Evolutionary conservation across 2,888 invertebrate genomes (phyloP), one percentile per base, ranked within the genome.

Genomic region (Apamea crenata): DNA sequence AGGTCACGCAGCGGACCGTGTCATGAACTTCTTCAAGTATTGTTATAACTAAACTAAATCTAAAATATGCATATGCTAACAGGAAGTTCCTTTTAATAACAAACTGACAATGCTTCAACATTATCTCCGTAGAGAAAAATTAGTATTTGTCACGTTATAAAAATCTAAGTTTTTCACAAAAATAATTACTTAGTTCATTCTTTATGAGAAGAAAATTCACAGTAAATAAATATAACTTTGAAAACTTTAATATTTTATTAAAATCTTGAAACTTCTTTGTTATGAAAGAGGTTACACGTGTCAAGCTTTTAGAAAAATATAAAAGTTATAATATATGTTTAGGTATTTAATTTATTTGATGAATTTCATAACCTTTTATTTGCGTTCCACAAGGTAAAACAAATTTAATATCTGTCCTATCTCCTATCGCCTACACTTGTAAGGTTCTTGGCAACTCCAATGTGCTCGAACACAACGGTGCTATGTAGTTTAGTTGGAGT

Each of bases 1-100:
- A 88, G 85, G 87, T 86, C 87, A 84, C 77, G 73, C 81, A 73
- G 67, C 70, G 70, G 70, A 82, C 74, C 81, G 80, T 82, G 78
- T 70, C 77, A 70, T 73, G 75, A 82, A 44, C 70, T 77, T 72
- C 74, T 81, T 65, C 61, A 72, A 25, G 50, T 81, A 84, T 80
- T 76, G 74, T 81, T 81, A 82, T 68, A 77, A 40, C 71, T 77
- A 68, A 76, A 77, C 59, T 68, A 76, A 76, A 76, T 76, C 59
- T 66, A 40, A 61, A 61, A 36, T 36, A n/a, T 12, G 70, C 18
- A 36, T 36, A 18, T 70, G 18, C n/a, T 70, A 5, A 56, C 32
- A 71, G 18, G 61, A 63, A 74, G 44, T 59, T 69, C 10, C 25
- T 53, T 32, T 32, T 50, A 36, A 25, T 36, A 14, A 18, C n/a